phyloP scores from a whole-genome alignment of 2,797 vertebrate genomes.

The Odontamblyopus rebecca region DNA sequence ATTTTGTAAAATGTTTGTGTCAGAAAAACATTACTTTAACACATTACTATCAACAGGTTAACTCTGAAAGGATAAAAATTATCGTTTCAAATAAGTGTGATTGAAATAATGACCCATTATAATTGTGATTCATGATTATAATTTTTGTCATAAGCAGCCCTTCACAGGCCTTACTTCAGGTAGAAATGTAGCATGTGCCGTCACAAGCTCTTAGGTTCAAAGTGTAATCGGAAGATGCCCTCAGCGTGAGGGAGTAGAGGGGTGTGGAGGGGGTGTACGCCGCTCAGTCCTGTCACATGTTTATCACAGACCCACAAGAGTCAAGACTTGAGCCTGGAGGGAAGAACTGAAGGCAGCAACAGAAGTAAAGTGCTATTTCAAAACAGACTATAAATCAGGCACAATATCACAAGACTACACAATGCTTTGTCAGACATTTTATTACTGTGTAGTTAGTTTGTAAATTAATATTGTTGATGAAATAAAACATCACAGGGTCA shows the following conservation, averaged over 20 bases:
- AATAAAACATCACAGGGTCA: too few species aligned
- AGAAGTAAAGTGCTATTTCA: not conserved
- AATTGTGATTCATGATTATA: too few species aligned
- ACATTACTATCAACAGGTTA: too few species aligned
- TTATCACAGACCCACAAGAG: constrained; percentile 12
- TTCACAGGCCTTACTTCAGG: constrained; percentile 11
- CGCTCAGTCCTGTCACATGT: not conserved
- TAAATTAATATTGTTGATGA: not conserved
- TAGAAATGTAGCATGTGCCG: constrained; percentile 17
- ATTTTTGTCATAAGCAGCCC: too few species aligned
- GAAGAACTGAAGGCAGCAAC: not conserved
- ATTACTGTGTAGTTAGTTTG: not conserved
- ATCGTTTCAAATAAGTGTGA: too few species aligned
- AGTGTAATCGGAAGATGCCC: constrained; percentile 16
- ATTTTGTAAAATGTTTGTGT: too few species aligned
- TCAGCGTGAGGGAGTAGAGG: not conserved
- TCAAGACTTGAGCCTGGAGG: not conserved
- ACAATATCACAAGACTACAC: not conserved
- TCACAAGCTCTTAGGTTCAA: constrained; percentile 27
- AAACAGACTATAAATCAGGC: not conserved
- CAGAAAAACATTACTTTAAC: too few species aligned
- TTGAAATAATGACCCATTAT: too few species aligned
- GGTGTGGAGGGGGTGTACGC: too few species aligned
- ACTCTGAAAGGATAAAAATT: too few species aligned
- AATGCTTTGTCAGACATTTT: not conserved